Conservation (phyloP, 1,140 invertebrate genomes). For the Mizuhopecten yessoensis region DNA sequence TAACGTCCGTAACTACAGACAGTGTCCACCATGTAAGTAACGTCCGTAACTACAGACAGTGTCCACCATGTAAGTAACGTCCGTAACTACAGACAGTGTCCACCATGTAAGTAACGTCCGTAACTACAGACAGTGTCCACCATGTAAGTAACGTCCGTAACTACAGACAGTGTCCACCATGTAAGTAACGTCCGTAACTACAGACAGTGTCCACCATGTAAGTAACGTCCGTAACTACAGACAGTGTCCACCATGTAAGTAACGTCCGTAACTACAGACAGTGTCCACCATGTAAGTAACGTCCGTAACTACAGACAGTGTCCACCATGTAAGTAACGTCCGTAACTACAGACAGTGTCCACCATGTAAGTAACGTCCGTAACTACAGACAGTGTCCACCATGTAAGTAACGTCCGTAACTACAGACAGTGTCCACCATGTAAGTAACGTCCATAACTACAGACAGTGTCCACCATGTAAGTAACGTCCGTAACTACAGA, state of each 20-base stretch:
- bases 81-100: too few species aligned
- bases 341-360: neutral
- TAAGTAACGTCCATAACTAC: neutral
- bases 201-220: neutral
- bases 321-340: neutral
- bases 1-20: too few species aligned
- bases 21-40: too few species aligned
- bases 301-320: neutral
- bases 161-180: neutral
- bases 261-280: neutral
- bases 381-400: neutral
- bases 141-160: slow-evolving; percentile 82
- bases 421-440: too few species aligned
- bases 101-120: neutral
- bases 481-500: neutral
- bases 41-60: too few species aligned
- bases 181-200: neutral
- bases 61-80: too few species aligned
- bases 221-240: neutral
- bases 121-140: neutral
- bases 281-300: slow-evolving; percentile 83
- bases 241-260: neutral
- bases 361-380: neutral
- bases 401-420: neutral
- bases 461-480: neutral